Conservation (phyloP, 2,113 vertebrate genomes). For the Aleadryas rufinucha region DNA sequence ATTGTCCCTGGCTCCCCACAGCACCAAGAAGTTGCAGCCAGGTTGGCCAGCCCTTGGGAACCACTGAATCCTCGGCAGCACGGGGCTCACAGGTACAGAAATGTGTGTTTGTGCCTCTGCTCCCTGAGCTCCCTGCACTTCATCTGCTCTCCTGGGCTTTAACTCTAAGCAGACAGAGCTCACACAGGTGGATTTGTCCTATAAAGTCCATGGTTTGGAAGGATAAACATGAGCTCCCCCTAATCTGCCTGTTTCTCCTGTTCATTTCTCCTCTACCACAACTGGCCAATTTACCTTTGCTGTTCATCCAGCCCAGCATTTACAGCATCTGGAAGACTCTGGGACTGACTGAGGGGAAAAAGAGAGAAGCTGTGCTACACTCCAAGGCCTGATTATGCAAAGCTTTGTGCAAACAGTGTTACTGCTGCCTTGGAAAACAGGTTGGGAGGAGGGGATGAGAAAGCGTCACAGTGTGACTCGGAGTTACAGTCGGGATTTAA, state of each 20-base stretch:
- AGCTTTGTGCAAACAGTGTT: not conserved
- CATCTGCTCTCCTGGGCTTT: not conserved
- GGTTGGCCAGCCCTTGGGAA: not conserved
- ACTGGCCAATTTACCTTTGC: not conserved
- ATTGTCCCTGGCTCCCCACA: not conserved
- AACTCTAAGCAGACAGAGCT: not conserved
- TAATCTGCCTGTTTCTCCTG: not conserved
- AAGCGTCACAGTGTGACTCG: not conserved
- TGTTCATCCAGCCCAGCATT: not conserved
- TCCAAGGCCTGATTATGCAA: not conserved
- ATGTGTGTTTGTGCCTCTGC: not conserved
- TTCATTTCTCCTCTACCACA: not conserved
- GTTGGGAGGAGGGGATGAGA: not conserved
- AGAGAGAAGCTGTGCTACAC: not conserved
- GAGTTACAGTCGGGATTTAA: not conserved
- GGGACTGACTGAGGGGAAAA: not conserved
- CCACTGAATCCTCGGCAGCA: not conserved
- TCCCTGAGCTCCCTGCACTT: not conserved
- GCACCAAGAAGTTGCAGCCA: not conserved
- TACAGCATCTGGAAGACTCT: not conserved
- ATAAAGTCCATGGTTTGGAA: not conserved
- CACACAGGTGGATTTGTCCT: not conserved
- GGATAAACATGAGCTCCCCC: not conserved
- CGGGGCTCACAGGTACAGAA: not conserved
- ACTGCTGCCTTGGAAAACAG: not conserved